Base-by-base conservation (phyloP, 2,888 invertebrate genomes). In the Scrobipalpa atriplicella region DNA sequence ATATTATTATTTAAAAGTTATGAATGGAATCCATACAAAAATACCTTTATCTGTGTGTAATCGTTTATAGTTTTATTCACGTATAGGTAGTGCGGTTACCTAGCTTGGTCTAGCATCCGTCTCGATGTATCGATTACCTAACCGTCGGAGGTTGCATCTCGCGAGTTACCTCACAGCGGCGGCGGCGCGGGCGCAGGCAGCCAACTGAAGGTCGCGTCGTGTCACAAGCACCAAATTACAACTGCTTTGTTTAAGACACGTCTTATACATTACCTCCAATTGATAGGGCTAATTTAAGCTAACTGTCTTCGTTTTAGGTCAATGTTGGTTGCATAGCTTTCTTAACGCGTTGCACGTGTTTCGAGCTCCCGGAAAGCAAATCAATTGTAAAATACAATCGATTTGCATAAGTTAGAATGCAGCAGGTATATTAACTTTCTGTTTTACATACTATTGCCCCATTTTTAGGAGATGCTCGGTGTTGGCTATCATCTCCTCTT, bases 71-170 rank as follows among this genome's bases (percentile, higher is more conserved):
- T 29, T 29, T 29, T 5, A 29, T 29, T 29, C 29, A 29, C 29
- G 29, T n/a, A n/a, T n/a, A n/a, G n/a, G 29, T 29, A 29, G 19
- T 18, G 54, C 8, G 29, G 51, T 61, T 61, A 62, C 66, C 29
- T 29, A 62, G 51, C 41, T 21, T 41, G 51, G 39, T 13, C 62
- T 54, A 41, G 62, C 52, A 62, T 62, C 58, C 11, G 39, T 66
- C 29, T 54, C 6, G 36, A 5, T 18, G 39, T 64, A 68, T 68
- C 62, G 56, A 65, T 69, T 69, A 69, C 67, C 61, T 66, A 69
- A 68, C 66, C 56, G 41, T 19, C 43, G 56, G 63, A 67, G 65
- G 63, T 69, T 66, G 67, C 65, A 52, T 64, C 67, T 58, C 18
- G 38, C 66, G 51, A 36, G 13, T 66, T 64, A 64, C 66, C 36